Conservation (phyloP, 2,797 vertebrate genomes). For the Leptodactylus fallax region DNA sequence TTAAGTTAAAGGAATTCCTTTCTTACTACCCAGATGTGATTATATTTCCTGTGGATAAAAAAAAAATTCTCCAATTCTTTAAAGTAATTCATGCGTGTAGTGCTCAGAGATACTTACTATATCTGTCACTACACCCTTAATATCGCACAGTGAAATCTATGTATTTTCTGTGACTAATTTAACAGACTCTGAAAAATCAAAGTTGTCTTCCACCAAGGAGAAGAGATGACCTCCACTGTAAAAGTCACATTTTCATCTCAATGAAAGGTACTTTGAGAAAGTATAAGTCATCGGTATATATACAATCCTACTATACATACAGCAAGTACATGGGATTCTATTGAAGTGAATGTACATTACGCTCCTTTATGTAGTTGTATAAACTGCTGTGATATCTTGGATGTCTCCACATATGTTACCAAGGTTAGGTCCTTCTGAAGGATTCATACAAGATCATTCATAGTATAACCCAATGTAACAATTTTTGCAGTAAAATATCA, state of each 20-base stretch:
- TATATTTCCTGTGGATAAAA: not conserved
- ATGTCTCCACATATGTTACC: no score
- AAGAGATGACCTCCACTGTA: not conserved
- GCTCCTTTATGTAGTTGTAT: no score
- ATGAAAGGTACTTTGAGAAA: not conserved
- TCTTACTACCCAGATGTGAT: not conserved
- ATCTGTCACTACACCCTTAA: slow-evolving; percentile 29
- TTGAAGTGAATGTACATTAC: no score
- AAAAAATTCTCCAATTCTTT: slow-evolving; percentile 11
- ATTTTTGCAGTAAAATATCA: no score
- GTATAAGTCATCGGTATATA: not conserved
- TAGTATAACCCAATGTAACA: no score
- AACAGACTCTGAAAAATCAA: slow-evolving; percentile 26
- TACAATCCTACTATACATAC: not conserved
- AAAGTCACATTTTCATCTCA: slow-evolving; percentile 15
- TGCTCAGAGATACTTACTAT: not conserved
- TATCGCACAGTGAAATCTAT: slow-evolving; percentile 12
- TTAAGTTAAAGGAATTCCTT: not conserved
- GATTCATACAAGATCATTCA: no score
- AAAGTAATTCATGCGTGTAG: not conserved
- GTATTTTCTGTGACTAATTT: not conserved
- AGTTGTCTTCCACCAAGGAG: not conserved
- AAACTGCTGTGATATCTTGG: no score
- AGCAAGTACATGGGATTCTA: no score
- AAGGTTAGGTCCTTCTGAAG: no score